Conservation (phyloP, 2,797 vertebrate species). For the Denticeps clupeoides region DNA sequence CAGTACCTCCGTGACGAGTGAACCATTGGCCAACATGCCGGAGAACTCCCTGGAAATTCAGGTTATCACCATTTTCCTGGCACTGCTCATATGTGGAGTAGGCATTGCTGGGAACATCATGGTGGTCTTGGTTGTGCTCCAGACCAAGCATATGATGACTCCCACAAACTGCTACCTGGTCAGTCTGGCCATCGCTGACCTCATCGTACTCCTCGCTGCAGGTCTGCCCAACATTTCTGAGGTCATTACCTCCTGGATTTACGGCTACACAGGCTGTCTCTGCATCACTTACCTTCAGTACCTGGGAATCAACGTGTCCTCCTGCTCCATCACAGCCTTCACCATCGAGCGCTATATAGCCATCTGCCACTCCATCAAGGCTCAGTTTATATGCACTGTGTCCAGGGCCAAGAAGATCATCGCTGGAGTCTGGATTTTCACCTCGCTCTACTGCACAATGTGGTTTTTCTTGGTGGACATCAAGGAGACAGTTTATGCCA, state of each 20-base stretch:
- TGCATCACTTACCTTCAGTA: slow-evolving; percentile 86
- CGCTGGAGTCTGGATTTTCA: slow-evolving; percentile 71
- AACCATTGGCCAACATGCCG: slow-evolving; percentile 44
- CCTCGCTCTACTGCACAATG: slow-evolving; percentile 73
- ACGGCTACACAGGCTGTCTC: slow-evolving; percentile 70
- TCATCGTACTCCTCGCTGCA: slow-evolving; percentile 72
- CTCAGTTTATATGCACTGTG: slow-evolving; percentile 73
- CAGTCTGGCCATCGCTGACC: slow-evolving; percentile 73
- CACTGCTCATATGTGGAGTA: slow-evolving; percentile 50
- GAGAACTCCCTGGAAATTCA: slow-evolving; percentile 51
- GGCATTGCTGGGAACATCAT: slow-evolving; percentile 71
- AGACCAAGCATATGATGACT: slow-evolving; percentile 77
- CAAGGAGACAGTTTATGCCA: slow-evolving; percentile 57
- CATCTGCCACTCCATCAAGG: slow-evolving; percentile 76
- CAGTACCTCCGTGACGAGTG: slow-evolving; percentile 15
- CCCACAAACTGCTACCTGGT: slow-evolving; percentile 85
- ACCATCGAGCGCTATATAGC: slow-evolving; percentile 79
- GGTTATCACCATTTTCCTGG: slow-evolving; percentile 55
- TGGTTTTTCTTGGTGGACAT: slow-evolving; percentile 86
- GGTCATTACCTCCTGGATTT: slow-evolving; percentile 71
- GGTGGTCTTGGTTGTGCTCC: slow-evolving; percentile 77
- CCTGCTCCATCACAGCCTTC: slow-evolving; percentile 78
- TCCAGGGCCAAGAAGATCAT: slow-evolving; percentile 77
- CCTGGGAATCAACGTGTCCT: slow-evolving; percentile 76
- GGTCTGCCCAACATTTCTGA: slow-evolving; percentile 77